Base-by-base conservation (phyloP, 1,140 invertebrate genomes). In the Ceratoteleas bidentatus region DNA sequence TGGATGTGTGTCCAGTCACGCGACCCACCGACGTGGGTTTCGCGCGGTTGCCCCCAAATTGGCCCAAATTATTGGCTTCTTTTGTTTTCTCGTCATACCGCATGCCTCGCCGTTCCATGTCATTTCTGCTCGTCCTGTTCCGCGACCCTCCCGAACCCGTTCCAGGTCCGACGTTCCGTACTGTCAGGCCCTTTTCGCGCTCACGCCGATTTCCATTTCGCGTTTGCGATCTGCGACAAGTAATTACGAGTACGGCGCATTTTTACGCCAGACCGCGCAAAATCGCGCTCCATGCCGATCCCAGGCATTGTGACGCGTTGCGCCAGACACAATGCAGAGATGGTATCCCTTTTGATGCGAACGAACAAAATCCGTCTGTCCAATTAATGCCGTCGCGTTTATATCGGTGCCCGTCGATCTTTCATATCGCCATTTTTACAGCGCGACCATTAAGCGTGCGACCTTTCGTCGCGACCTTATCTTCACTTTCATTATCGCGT, bases 41-140 rank as follows among this genome's bases (percentile, higher is more conserved):
- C 89, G 89, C 87, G 85, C 88, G 85, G 87, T 89, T 91, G 89
- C 89, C 76, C 85, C 83, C 89, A 91, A 91, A 91, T 91, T 91
- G 87, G 86, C 84, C 87, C 81, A 91, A 91, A 91, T 91, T 92
- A 90, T 90, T 90, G 90, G 89, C 87, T 88, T 90, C 88, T 90
- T 90, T 90, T 92, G 89, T 91, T 91, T 90, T 88, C 86, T 84
- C 87, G 88, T 91, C 88, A 89, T 90, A 89, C 85, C 85, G 85
- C 86, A 86, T 88, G 87, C 86, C 74, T 81, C 78, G 68, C 40
- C 82, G 85, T 89, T 87, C 81, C 86, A 87, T 89, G 85, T 89
- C 88, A 87, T 88, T 90, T 90, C 85, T 89, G 83, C 81, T 75
- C 81, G 82, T 85, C 84, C 80, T 80, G 81, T 88, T 81, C 77